These are phyloP conservation scores for Fringilla coelebs DNA, from an alignment of 2,797 vertebrate genomes.

Conservation along the genomic window DNA sequence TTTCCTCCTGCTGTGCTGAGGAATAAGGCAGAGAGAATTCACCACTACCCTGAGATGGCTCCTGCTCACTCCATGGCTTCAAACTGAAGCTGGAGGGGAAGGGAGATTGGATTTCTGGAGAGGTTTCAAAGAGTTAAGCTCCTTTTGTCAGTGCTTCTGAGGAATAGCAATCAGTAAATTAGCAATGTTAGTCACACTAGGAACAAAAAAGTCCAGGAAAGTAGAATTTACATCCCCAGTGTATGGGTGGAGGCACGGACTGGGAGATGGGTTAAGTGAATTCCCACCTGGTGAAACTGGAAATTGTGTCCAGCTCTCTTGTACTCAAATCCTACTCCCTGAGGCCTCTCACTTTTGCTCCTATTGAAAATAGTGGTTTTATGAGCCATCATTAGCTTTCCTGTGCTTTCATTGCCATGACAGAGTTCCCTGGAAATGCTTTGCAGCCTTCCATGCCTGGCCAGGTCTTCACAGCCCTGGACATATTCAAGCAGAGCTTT, in stretches of 20 bases:
- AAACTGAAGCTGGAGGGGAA: neutral
- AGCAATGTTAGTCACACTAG: neutral
- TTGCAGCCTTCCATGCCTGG: neutral
- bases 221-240: neutral
- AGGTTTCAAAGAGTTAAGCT: neutral
- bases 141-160: neutral
- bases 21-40: neutral
- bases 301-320: neutral
- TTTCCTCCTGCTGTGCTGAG: neutral
- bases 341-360: neutral
- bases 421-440: neutral
- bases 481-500: neutral
- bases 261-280: neutral
- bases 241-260: neutral
- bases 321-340: neutral
- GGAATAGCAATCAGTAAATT: neutral
- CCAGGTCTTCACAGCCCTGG: neutral
- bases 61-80: neutral
- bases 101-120: neutral
- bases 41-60: neutral
- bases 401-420: neutral
- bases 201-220: neutral
- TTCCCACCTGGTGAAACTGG: neutral
- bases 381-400: neutral
- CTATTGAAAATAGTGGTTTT: neutral